Evolutionary conservation across 1,140 invertebrate species (phyloP), one percentile per base, ranked within the genome.

Genomic region (Cyphomyrmex costatus): DNA sequence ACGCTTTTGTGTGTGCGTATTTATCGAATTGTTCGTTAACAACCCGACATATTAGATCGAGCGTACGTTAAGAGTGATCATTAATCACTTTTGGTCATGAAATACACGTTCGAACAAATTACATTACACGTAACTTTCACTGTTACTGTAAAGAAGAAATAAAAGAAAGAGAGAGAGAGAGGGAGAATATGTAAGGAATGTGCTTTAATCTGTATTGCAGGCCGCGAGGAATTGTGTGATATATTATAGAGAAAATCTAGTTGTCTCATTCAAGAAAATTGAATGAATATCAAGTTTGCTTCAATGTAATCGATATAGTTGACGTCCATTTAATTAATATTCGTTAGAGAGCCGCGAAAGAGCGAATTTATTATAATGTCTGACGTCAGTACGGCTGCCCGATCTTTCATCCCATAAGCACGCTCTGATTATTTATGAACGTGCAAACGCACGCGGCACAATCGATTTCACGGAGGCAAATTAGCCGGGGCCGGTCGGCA

Each of bases 391-490:
- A 87, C 90, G 61, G 83, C 73, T 71, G 76, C 78, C 58, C 86
- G 88, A 92, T 93, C 92, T 92, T 93, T 93, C 89, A 92, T 92
- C 86, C 85, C 85, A 89, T 91, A 92, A 93, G 91, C 89, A 89
- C 85, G 86, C 91, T 90, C 89, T 91, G 92, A 94, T 94, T 94
- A 94, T 93, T 94, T 92, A 94, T 92, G 92, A 91, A 93, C 73
- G 92, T 92, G 91, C 90, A 92, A 94, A 92, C 92, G 93, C 92
- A 91, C 89, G 89, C 92, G 89, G 92, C 71, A 92, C 92, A 93
- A 94, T 94, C 93, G 92, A 94, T 94, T 94, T 94, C 78, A 90
- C 91, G 91, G 90, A 88, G 86, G 92, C 92, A 94, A 95, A 95
- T 94, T 94, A 94, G 93, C 91, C 91, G 79, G 82, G 87, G 87